Base-by-base conservation (phyloP, 2,888 invertebrate genomes). In the Leistus spinibarbis region DNA sequence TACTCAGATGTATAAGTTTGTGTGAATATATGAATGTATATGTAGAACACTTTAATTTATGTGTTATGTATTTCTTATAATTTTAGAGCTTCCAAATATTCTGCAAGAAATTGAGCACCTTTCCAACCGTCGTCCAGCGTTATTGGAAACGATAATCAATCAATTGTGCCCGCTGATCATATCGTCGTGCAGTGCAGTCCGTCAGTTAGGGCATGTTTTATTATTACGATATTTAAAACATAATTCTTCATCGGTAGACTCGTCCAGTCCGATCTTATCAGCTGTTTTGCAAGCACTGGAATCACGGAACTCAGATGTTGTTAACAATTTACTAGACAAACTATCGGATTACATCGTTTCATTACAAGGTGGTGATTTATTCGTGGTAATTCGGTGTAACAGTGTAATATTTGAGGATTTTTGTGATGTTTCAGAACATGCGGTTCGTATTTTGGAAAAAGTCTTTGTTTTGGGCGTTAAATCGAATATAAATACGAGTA, bases 401-500 rank as follows among this genome's bases (percentile, higher is more conserved):
- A 7, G 40, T 40, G 40, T 40, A 40, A 40, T 13, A 65, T 54
- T 60, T 57, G 4, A 65, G 22, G 19, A 17, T 54, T 76, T 40
- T 72, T 74, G 78, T 76, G 79, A 77, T 80, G 73, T 85, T 86
- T 69, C 85, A 90, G 97, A 97, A 85, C 91, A 94, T 84, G 95
- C 95, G 0, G 88, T 91, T 72, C 89, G 91, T 69, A 88, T 98
- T 68, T 88, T 97, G 79, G 90, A 91, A 81, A 91, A 91, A 77
- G 94, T 95, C 0, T 97, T 97, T 86, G 90, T 91, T 78, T 88
- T 96, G 62, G 96, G 96, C 2, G 90, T 95, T 76, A 90, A 90
- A 78, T 93, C 93, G 4, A 92, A 93, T 76, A 88, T 94, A 74
- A 94, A 94, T 79, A 93, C 94, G 0, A 90, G 91, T 76, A 85